Evolutionary conservation across 2,888 invertebrate species (phyloP).

Genomic region (Tetranychus piercei): DNA sequence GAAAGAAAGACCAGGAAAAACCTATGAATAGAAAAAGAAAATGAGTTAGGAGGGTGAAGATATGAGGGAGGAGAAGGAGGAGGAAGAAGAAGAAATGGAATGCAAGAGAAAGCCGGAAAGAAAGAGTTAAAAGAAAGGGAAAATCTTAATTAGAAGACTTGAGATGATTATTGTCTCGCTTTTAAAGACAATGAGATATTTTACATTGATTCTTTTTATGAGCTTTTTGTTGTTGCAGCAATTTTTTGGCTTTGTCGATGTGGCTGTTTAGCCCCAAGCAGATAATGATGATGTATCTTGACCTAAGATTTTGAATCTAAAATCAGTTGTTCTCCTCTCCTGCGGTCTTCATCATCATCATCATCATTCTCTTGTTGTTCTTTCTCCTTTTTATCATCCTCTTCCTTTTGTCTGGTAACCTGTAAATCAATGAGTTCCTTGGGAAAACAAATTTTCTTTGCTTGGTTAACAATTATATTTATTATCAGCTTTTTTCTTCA

Average conservation of each 20-base stretch:
- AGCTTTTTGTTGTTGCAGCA: too few relatives aligned
- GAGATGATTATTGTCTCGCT: not conserved
- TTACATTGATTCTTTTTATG: not conserved
- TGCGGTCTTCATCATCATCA: not conserved
- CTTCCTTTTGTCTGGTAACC: not conserved
- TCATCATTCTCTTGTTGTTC: not conserved
- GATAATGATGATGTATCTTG: not conserved
- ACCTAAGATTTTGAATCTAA: not conserved
- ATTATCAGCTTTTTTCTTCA: not conserved
- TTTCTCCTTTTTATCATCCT: not conserved
- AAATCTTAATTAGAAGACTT: not conserved
- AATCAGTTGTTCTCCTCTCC: not conserved
- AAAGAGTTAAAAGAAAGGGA: not conserved
- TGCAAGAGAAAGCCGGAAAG: not conserved
- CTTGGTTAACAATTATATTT: conserved; percentile 1
- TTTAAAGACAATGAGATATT: not conserved
- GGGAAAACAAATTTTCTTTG: not conserved
- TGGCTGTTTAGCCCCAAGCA: not conserved
- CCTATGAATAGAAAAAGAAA: not conserved
- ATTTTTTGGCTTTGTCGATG: not conserved
- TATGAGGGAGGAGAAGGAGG: not conserved
- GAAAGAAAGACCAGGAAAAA: not conserved
- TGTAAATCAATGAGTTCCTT: not conserved
- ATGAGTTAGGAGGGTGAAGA: not conserved
- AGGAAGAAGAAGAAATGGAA: not conserved